Evolutionary conservation across 2,113 vertebrate genomes (phyloP).

Genomic region (Caranx melampygus): DNA sequence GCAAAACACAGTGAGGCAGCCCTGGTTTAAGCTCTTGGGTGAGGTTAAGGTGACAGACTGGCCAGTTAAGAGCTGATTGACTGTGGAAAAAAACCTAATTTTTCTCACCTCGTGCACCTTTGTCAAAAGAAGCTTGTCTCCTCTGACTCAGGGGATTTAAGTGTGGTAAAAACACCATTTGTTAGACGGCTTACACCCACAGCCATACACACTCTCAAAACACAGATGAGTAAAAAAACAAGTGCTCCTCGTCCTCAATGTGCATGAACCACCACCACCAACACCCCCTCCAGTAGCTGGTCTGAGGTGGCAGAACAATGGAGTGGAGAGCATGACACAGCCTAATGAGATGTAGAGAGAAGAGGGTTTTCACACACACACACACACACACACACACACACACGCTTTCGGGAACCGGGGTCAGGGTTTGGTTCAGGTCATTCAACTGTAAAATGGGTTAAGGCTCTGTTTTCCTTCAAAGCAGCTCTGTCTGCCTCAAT

Average conservation of each 20-base stretch:
- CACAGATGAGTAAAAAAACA: conserved; percentile 34
- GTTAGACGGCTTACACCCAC: conserved; percentile 20
- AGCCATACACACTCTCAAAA: conserved; percentile 15
- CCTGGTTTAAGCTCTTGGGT: not conserved
- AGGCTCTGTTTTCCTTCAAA: conserved; percentile 61
- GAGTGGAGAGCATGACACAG: conserved; percentile 51
- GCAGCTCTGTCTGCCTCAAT: conserved; percentile 35
- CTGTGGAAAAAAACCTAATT: not conserved
- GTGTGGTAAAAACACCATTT: conserved; percentile 35
- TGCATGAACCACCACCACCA: not conserved
- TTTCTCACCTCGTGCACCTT: not conserved
- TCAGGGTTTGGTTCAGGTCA: conserved; percentile 55
- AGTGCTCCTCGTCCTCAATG: conserved; percentile 26
- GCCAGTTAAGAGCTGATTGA: not conserved
- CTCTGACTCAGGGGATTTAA: conserved; percentile 42
- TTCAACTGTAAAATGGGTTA: conserved; percentile 74
- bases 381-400: conserved; percentile 34
- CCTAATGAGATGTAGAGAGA: conserved; percentile 68
- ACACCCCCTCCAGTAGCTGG: conserved; percentile 5
- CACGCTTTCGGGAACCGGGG: conserved; percentile 56
- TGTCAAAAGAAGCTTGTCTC: not conserved
- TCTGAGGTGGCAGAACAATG: conserved; percentile 60
- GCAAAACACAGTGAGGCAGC: not conserved
- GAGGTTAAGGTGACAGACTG: not conserved
- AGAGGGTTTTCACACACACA: conserved; percentile 40